phyloP scores from a whole-genome alignment of 2,797 vertebrate genomes.

The Phoxinus dragarum region DNA sequence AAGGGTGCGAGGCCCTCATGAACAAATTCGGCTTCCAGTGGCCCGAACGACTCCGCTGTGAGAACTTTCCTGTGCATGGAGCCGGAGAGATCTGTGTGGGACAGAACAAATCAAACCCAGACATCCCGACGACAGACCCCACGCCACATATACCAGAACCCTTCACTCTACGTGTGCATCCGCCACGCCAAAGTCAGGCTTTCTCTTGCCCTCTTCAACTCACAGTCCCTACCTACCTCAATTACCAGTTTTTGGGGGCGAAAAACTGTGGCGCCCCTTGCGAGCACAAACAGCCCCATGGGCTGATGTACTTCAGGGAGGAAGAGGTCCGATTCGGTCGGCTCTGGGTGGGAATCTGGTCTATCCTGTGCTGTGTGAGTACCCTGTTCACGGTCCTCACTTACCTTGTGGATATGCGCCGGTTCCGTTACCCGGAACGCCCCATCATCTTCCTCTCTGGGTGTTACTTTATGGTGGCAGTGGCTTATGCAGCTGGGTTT shows the following conservation, averaged over 20 bases:
- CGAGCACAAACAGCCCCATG: slow-evolving; percentile 81
- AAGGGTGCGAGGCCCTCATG: slow-evolving; percentile 89
- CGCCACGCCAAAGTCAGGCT: slow-evolving; percentile 67
- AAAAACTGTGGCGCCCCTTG: slow-evolving; percentile 91
- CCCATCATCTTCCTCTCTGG: slow-evolving; percentile 93
- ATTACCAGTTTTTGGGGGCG: slow-evolving; percentile 87
- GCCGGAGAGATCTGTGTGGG: slow-evolving; percentile 88
- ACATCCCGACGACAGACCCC: slow-evolving; percentile 73
- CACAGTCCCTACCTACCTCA: slow-evolving; percentile 86
- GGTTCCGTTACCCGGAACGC: slow-evolving; percentile 91
- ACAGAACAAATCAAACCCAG: slow-evolving; percentile 85
- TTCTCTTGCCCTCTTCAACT: slow-evolving; percentile 90
- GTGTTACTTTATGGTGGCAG: slow-evolving; percentile 93
- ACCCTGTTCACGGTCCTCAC: slow-evolving; percentile 92
- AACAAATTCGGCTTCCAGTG: slow-evolving; percentile 90
- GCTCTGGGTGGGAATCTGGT: slow-evolving; percentile 89
- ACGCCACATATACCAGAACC: slow-evolving; percentile 72
- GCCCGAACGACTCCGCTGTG: slow-evolving; percentile 85
- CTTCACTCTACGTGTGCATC: slow-evolving; percentile 66
- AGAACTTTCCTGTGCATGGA: slow-evolving; percentile 85
- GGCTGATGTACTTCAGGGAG: slow-evolving; percentile 90
- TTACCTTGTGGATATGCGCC: slow-evolving; percentile 87
- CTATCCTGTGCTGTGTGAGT: slow-evolving; percentile 86
- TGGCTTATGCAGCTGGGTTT: slow-evolving; percentile 86
- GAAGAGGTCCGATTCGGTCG: slow-evolving; percentile 86